Evolutionary conservation across 1,140 invertebrate species (phyloP), one percentile per base, ranked within the genome.

Genomic region (Lepidurus arcticus): DNA sequence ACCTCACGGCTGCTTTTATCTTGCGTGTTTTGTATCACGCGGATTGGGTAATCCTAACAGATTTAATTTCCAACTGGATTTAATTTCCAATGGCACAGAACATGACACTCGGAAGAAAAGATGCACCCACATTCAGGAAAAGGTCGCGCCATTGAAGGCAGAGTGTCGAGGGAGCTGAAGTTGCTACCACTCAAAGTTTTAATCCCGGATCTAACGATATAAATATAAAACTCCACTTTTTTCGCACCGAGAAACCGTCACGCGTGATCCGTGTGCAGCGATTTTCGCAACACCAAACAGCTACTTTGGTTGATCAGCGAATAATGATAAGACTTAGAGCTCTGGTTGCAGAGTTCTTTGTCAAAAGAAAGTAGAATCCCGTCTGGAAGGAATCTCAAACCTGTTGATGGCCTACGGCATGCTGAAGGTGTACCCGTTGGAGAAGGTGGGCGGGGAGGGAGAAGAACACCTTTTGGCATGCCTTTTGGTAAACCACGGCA

Each of bases 331-430:
- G 6, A 21, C 21, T n/a, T n/a, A 21, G 53, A 65, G 53, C 53
- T n/a, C 53, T 65, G 13, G 53, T 16, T 65, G 53, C 53, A 6
- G 13, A 9, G 53, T 65, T 65, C 53, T 65, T 65, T 65, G 53
- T 65, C 53, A 65, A 65, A 65, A 21, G 53, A 65, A 65, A 65
- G 53, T 65, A 65, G 53, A 65, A 65, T 65, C 53, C 53, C 53
- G 53, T 65, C 53, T 65, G 53, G 21, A 65, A 65, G 53, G 53
- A 65, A 65, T 65, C 53, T 13, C 16, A 65, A n/a, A 65, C 53
- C 53, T 65, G 53, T 4, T 65, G 53, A 65, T 65, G 53, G 53
- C 53, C 53, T 65, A 7, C 1, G 53, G 53, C 16, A 65, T n/a
- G 21, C 45, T 21, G 53, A 65, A 65, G 53, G 53, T 65, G 53